Evolutionary conservation across 2,888 invertebrate species (phyloP), one percentile per base, ranked within the genome.

Genomic region (Eurytoma californica): DNA sequence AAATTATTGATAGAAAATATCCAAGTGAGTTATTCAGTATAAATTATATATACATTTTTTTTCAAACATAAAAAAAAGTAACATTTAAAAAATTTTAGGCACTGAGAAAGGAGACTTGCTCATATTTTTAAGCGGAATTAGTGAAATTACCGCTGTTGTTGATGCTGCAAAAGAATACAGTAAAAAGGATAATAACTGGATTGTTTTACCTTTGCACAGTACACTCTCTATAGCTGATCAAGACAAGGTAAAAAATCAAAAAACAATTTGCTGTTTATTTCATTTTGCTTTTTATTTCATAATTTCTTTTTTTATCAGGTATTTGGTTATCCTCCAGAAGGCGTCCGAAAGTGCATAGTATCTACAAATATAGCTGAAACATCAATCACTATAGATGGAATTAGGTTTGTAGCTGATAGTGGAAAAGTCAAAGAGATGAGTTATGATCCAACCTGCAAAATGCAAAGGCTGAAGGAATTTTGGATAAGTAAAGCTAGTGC

Each of bases 331-430:
- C 94, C 98, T 0, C 98, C 98, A 0, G 97, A 97, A 75, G 97
- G 98, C 4, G 94, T 97, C 3, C 93, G 99, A 73, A 99, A 99
- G 90, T 99, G 98, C 89, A 97, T 99, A 80, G 94, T 99, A 0
- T 97, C 98, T 0, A 99, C 99, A 0, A 99, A 99, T 88, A 99
- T 99, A 78, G 98, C 99, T 0, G 99, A 99, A 92, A 99, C 99
- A 0, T 98, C 98, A 0, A 95, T 99, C 3, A 99, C 99, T 0
- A 98, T 99, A 74, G 99, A 99, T 89, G 99, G 99, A 0, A 96
- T 99, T 73, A 92, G 99, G 86, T 99, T 99, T 91, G 99, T 99
- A 0, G 94, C 97, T 0, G 99, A 99, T 90, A 98, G 98, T 3
- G 99, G 99, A 47, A 98, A 97, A 92, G 97, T 96, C 0, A 98